A percentile compares a stretch with the other conserved stretches of the same genome.
Evolutionary conservation across 2,113 vertebrate species (phyloP).

Genomic region (Sorex araneus): DNA sequence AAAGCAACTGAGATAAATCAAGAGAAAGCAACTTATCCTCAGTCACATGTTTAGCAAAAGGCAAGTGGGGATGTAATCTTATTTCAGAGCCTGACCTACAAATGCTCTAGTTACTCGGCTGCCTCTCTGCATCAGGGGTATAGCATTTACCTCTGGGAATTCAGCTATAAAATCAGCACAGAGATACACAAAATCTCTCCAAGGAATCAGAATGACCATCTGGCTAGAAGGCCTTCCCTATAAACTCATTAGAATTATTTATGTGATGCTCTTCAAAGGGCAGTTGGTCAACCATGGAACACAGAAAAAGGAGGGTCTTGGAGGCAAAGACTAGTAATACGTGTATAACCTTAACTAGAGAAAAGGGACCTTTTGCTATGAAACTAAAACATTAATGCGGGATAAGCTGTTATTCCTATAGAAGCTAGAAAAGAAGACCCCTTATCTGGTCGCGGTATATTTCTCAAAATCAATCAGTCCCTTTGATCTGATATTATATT

Average conservation of each 20-base stretch:
- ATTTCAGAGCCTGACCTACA: background rate
- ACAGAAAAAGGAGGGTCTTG: slow-evolving; percentile 28
- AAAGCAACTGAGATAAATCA: background rate
- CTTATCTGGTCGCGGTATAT: background rate
- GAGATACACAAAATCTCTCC: slow-evolving; percentile 47
- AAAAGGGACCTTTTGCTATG: background rate
- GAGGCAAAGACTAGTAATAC: background rate
- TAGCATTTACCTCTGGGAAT: background rate
- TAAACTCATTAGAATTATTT: slow-evolving; percentile 60
- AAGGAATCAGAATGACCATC: slow-evolving; percentile 39
- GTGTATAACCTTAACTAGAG: background rate
- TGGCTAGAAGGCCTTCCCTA: slow-evolving; percentile 7
- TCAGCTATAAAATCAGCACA: slow-evolving; percentile 44
- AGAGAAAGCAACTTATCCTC: background rate
- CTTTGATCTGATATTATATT: background rate
- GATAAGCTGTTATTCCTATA: background rate
- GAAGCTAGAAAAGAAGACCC: background rate
- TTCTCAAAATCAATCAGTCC: background rate
- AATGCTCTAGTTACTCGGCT: background rate
- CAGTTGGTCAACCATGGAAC: slow-evolving; percentile 42
- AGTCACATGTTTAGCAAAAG: background rate
- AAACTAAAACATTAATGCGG: background rate
- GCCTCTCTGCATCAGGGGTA: background rate
- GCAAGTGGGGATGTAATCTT: background rate
- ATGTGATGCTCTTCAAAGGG: slow-evolving; percentile 47